Evolutionary conservation across 2,113 vertebrate species (phyloP).

Genomic region (Zosterops lateralis): DNA sequence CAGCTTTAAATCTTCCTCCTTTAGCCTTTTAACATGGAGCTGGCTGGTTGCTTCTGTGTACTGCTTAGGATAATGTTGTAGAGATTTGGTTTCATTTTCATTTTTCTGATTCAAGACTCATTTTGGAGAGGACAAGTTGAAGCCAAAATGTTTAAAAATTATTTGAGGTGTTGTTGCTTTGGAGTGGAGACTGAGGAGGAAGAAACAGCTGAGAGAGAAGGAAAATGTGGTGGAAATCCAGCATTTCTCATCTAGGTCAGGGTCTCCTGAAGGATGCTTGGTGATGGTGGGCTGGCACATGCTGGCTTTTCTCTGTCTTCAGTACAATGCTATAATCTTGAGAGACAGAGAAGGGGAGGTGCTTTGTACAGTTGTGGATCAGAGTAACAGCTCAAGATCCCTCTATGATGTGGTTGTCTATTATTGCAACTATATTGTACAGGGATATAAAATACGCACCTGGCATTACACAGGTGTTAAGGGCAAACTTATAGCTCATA

Average conservation of each 20-base stretch:
- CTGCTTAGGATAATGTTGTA: rapidly evolving
- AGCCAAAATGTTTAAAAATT: neutral
- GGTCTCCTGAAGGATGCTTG: neutral
- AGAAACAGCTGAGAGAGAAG: neutral
- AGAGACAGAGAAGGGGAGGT: neutral
- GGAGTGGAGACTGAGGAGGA: neutral
- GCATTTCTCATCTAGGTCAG: neutral
- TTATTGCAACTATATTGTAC: neutral
- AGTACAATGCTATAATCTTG: neutral
- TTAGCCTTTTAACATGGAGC: rapidly evolving
- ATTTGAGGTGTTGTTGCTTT: neutral
- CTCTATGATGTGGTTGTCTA: neutral
- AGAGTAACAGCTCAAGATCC: neutral
- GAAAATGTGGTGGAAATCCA: neutral
- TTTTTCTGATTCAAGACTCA: neutral
- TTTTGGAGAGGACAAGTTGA: neutral
- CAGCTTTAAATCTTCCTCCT: neutral
- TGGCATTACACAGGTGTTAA: neutral
- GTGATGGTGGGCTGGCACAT: neutral
- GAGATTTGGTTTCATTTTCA: neutral
- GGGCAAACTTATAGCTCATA: neutral
- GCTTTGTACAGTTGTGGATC: neutral
- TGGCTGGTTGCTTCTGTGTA: neutral
- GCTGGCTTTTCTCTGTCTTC: neutral
- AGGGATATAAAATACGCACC: neutral